Percentiles rank a stretch among this genome's conserved stretches.
Conservation (phyloP, 1,140 invertebrate species). For the Dinothrombium tinctorium region DNA sequence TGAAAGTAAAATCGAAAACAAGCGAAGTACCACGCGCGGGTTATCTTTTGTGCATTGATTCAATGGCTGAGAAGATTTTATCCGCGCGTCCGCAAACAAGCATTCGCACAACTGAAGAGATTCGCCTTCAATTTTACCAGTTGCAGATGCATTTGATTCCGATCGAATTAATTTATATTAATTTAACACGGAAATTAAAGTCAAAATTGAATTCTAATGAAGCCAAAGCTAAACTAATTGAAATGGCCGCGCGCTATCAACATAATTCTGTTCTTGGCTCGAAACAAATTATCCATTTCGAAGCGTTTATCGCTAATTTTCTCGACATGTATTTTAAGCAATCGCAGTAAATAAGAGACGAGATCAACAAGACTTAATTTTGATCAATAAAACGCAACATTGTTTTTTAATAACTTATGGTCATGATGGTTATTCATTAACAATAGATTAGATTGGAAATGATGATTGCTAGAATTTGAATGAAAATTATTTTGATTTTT, state of each 20-base stretch:
- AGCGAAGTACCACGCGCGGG: neutral
- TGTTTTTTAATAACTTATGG: neutral
- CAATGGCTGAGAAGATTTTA: constrained; percentile 3
- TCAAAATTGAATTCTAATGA: constrained; percentile 60
- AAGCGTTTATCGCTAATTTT: constrained; percentile 86
- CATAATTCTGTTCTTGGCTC: constrained; percentile 65
- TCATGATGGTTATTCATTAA: too few species aligned
- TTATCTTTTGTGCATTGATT: neutral
- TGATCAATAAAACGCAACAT: neutral
- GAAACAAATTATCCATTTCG: constrained; percentile 88
- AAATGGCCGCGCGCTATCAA: constrained; percentile 64
- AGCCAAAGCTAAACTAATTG: constrained; percentile 58
- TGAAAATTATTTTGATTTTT: too few species aligned
- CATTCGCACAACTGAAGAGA: neutral
- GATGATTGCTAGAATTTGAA: too few species aligned
- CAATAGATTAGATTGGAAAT: too few species aligned
- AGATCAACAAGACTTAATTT: neutral
- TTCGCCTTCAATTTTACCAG: constrained; percentile 65
- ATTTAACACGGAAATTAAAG: constrained; percentile 55
- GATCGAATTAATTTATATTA: constrained; percentile 67
- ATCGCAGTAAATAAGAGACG: neutral
- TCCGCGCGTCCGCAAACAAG: neutral
- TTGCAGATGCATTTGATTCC: constrained; percentile 81
- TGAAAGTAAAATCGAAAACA: constrained; percentile 38
- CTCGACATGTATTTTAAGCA: constrained; percentile 34